Percentiles rank a stretch among this genome's conserved stretches.
Evolutionary conservation across 2,797 vertebrate genomes (phyloP).

Genomic region (Staurois parvus): DNA sequence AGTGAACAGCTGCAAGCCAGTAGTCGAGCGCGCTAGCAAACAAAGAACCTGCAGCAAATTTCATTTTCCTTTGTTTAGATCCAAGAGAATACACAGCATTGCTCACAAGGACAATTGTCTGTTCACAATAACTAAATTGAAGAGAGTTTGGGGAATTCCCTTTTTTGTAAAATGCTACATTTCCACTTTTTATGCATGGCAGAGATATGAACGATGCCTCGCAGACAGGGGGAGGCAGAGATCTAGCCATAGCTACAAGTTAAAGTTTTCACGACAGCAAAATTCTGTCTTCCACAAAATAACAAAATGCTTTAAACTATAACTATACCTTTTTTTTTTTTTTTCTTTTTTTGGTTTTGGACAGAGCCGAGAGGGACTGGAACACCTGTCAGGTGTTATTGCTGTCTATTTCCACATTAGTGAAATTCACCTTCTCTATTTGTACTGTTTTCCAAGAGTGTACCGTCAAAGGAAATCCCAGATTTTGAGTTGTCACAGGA

Average conservation of each 20-base stretch:
- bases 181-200: background rate
- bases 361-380: no score
- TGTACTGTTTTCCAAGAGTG: no score
- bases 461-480: no score
- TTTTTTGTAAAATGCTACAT: background rate
- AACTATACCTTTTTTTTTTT: no score
- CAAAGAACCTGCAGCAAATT: slow-evolving; percentile 28
- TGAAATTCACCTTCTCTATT: no score
- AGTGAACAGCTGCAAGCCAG: slow-evolving; percentile 41
- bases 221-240: background rate
- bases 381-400: no score
- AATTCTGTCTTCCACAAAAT: no score
- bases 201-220: background rate
- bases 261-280: no score
- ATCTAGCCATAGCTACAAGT: background rate
- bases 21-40: background rate
- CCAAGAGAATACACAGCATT: background rate
- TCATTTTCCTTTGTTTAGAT: slow-evolving; percentile 50
- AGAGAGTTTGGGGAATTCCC: background rate
- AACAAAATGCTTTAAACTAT: no score
- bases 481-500: no score
- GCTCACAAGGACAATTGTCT: slow-evolving; percentile 9
- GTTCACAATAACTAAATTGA: slow-evolving; percentile 11
- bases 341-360: no score
- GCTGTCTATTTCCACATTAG: no score